Evolutionary conservation across 1,140 invertebrate species (phyloP).

Genomic region (Nylanderia fulva): DNA sequence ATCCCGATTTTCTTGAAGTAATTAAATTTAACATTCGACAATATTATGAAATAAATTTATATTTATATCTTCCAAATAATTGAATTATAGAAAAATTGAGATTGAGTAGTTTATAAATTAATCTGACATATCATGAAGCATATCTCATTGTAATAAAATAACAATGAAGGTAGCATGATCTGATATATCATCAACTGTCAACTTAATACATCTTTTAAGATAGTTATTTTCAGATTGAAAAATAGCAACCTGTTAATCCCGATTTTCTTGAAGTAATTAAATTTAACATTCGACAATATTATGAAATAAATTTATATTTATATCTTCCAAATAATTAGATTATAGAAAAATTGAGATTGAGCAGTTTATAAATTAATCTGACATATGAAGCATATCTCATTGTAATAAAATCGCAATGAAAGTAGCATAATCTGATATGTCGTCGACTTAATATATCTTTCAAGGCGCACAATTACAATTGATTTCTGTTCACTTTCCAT

Average conservation of each 20-base stretch:
- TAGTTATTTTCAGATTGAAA: constrained; percentile 14
- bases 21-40: background rate
- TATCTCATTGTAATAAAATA: background rate
- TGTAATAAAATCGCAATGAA: background rate
- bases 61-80: background rate
- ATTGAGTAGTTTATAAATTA: background rate
- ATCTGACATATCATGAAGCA: background rate
- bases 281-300: background rate
- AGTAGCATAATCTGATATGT: constrained; percentile 16
- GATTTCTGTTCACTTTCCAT: constrained; percentile 39
- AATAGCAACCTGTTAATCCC: background rate
- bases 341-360: background rate
- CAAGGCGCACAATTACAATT: constrained; percentile 40
- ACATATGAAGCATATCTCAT: background rate
- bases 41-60: too few relatives aligned
- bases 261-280: background rate
- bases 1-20: background rate
- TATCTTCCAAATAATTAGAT: background rate
- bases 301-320: too few relatives aligned
- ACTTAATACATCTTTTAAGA: background rate
- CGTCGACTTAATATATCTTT: background rate
- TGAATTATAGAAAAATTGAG: background rate
- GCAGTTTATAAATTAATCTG: background rate
- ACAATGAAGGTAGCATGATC: constrained; percentile 23
- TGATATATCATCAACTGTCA: background rate